phyloP scores from a whole-genome alignment of 2,113 vertebrate species.

The Actenoides hombroni region DNA sequence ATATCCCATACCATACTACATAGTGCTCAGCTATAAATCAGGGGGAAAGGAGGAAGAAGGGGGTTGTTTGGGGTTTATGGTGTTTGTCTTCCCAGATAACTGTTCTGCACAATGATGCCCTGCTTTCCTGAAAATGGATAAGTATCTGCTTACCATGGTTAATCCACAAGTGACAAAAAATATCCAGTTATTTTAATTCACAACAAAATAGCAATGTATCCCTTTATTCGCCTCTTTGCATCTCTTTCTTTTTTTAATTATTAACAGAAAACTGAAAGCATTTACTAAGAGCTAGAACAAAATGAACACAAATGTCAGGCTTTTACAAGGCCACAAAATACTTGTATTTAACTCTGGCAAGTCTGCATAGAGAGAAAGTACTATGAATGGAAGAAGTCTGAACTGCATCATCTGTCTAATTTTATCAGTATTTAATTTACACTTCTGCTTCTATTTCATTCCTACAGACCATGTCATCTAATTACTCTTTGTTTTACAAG shows the following conservation, averaged over 20 bases:
- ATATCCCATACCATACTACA: neutral
- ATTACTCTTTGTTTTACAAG: neutral
- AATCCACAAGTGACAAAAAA: neutral
- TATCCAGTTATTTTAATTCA: neutral
- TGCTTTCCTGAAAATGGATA: neutral
- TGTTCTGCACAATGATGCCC: neutral
- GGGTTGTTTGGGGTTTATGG: fast-evolving
- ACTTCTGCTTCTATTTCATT: neutral
- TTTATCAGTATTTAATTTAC: neutral
- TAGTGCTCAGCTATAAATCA: neutral
- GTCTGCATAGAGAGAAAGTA: neutral
- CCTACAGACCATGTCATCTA: neutral
- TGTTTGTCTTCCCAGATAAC: neutral
- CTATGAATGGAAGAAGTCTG: neutral
- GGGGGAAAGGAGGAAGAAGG: neutral
- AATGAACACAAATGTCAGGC: neutral
- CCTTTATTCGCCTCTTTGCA: neutral
- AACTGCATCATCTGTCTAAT: neutral
- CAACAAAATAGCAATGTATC: neutral
- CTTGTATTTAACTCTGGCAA: neutral
- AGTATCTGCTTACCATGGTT: neutral
- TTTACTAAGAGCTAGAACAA: neutral
- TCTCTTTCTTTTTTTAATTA: neutral
- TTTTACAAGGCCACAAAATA: neutral
- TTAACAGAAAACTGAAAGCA: neutral